These are phyloP conservation scores for Babyrousa celebensis DNA, from an alignment of 2,797 vertebrate genomes.

Conservation along the genomic window DNA sequence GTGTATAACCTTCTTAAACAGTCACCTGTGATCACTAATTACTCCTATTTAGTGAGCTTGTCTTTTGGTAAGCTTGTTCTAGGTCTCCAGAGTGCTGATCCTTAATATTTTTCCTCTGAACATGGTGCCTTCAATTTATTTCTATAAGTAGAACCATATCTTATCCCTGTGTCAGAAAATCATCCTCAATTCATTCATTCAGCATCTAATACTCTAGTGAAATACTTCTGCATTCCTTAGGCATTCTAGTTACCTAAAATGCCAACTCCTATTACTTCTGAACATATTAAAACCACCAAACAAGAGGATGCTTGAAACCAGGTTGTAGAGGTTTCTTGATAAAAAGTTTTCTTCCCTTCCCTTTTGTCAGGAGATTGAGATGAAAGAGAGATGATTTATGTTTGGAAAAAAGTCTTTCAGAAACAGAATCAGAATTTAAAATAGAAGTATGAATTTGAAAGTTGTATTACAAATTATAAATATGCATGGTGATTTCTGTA, in stretches of 20 bases:
- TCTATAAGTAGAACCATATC: not conserved
- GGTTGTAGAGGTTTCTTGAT: not conserved
- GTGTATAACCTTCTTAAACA: not conserved
- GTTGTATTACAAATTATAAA: slow-evolving; percentile 18
- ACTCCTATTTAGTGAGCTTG: not conserved
- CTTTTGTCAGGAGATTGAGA: slow-evolving; percentile 45
- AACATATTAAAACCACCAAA: slow-evolving; percentile 24
- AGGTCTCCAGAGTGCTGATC: not conserved
- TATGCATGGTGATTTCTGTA: slow-evolving; percentile 5
- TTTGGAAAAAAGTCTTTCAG: slow-evolving; percentile 40
- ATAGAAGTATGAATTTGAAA: slow-evolving; percentile 12
- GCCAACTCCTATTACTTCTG: not conserved
- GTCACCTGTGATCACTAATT: not conserved
- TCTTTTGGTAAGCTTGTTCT: not conserved
- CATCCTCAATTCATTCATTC: not conserved
- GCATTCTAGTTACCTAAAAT: not conserved
- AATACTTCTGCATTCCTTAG: not conserved
- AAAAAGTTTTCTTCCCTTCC: not conserved
- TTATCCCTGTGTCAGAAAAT: slow-evolving; percentile 29
- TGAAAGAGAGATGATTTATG: slow-evolving; percentile 32
- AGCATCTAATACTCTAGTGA: slow-evolving; percentile 5
- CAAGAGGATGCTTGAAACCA: slow-evolving; percentile 30
- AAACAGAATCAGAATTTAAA: slow-evolving; percentile 43
- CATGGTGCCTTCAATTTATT: not conserved
- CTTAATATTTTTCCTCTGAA: not conserved